Conservation (phyloP, 2,113 vertebrate genomes). For the Tachysurus fulvidraco region DNA sequence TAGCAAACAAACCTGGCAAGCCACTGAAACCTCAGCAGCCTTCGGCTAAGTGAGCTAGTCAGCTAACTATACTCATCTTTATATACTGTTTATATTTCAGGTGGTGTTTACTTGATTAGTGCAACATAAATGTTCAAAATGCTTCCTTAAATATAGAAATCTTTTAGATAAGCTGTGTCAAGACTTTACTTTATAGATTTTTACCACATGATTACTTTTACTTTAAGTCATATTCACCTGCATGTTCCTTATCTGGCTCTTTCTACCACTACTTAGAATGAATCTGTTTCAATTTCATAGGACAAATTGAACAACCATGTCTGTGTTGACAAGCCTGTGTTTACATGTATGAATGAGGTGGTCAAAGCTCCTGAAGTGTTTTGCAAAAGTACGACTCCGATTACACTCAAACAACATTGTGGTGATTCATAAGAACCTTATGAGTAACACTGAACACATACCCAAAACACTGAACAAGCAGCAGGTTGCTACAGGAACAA, state of each 20-base stretch:
- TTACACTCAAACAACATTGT: conserved; percentile 64
- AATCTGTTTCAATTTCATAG: conserved; percentile 4
- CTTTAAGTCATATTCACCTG: too few species aligned
- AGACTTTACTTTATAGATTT: not conserved
- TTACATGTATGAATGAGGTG: conserved; percentile 8
- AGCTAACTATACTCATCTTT: not conserved
- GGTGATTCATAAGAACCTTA: conserved; percentile 63
- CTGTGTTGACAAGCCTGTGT: not conserved
- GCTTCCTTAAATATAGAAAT: not conserved
- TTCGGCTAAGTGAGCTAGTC: not conserved
- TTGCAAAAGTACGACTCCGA: conserved; percentile 20
- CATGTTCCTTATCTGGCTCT: not conserved
- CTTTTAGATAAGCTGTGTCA: not conserved
- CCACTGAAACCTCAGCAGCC: not conserved
- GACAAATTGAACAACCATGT: not conserved
- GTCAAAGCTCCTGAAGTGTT: conserved; percentile 18
- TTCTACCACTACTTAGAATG: not conserved
- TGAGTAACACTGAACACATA: conserved; percentile 42
- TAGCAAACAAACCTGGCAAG: not conserved
- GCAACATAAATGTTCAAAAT: not conserved
- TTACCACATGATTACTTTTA: not conserved
- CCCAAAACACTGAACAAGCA: not conserved
- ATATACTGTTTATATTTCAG: not conserved
- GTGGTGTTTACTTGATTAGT: not conserved
- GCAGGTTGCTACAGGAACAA: not conserved